Conservation (phyloP, 2,113 vertebrate genomes). For the Archocentrus centrarchus region DNA sequence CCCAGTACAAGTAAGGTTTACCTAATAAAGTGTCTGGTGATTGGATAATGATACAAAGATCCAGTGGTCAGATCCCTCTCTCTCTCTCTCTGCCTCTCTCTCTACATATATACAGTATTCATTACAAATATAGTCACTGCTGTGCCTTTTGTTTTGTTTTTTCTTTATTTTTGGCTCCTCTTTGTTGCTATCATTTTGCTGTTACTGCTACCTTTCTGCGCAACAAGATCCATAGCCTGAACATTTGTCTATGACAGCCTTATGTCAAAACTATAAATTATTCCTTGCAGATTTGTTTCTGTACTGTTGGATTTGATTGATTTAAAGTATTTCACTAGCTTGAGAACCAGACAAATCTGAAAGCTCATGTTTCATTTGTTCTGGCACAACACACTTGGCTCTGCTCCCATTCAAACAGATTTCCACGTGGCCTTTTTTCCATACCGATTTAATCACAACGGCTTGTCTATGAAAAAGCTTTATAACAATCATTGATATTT, state of each 20-base stretch:
- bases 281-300: neutral
- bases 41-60: no score
- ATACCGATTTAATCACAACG: slow-evolving; percentile 4
- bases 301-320: slow-evolving; percentile 3
- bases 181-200: neutral
- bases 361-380: slow-evolving; percentile 18
- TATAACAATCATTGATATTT: neutral
- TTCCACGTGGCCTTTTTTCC: neutral
- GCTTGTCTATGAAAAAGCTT: neutral
- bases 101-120: neutral
- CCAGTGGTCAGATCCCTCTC: no score
- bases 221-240: neutral
- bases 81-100: no score
- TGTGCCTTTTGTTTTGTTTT: neutral
- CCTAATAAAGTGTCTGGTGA: no score
- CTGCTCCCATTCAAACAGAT: neutral
- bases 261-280: neutral
- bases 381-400: neutral
- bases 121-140: neutral
- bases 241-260: neutral
- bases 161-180: neutral
- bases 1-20: no score
- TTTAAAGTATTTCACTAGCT: neutral
- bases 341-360: neutral
- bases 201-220: neutral